Base-by-base conservation (phyloP, 2,888 invertebrate species). In the Panzeria rudis region DNA sequence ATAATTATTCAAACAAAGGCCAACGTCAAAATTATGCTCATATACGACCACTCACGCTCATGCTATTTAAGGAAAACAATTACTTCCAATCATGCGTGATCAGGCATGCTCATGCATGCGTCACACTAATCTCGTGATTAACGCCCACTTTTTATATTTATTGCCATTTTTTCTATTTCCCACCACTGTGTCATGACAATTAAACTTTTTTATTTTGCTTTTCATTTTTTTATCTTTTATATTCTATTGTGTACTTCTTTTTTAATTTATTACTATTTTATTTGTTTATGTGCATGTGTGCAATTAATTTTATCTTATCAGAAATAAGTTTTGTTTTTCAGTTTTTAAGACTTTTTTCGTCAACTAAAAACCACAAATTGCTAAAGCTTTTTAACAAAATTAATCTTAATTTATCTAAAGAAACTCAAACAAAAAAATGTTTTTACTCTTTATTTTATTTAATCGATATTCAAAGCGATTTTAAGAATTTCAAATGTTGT, bases 281-380 rank as follows among this genome's bases (percentile, higher is more conserved):
- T 68, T 32, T 35, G 32, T 71, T 62, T 13, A 17, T 62, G 9
- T 72, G 72, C n/a, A 50, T 50, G 32, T 50, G 62, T 41, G 50
- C 54, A 69, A 54, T 44, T 35, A 61, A 54, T 62, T 68, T 76
- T 75, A 82, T 76, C 75, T 82, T 82, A 83, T 78, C 83, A 73
- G 62, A 77, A 59, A 11, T 41, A 44, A 44, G 5, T 52, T 41
- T 54, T 41, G n/a, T 17, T 56, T 77, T 44, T 20, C 32, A 29
- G 8, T 29, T 47, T 23, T 56, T 17, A 23, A 73, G 38, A 54
- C 3, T 20, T 17, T 15, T 71, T 59, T 38, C 11, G 29, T 20
- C 35, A 20, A 32, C 23, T 52, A 44, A 11, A 13, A 62, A 9
- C 20, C 20, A 66, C 41, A 80, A 66, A 38, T 38, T 72, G 13